phyloP scores from a whole-genome alignment of 2,113 vertebrate species.

The Nothobranchius kuhntae region DNA sequence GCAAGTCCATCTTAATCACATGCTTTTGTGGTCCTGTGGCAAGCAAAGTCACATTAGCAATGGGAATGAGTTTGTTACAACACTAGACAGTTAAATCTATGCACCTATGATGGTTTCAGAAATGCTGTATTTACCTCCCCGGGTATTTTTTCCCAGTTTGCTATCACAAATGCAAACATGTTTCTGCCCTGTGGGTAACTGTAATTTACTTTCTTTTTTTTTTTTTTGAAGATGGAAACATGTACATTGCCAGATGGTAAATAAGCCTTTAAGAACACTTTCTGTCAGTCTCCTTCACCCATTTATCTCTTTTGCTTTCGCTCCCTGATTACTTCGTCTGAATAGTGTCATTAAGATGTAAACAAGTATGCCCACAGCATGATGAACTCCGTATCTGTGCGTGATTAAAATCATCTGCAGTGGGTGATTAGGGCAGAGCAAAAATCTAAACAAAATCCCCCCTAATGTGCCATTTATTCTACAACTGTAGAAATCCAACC shows the following conservation, averaged over 20 bases:
- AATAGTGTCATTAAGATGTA: conserved; percentile 22
- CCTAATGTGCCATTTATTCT: neutral
- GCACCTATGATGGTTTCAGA: neutral
- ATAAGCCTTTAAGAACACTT: neutral
- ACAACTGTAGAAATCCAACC: neutral
- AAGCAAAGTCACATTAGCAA: conserved; percentile 64
- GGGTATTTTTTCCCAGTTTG: no score
- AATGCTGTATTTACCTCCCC: conserved; percentile 5
- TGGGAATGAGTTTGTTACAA: conserved; percentile 28
- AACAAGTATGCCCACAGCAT: conserved; percentile 13
- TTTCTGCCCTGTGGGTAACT: neutral
- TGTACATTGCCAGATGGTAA: neutral
- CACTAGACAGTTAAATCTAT: conserved; percentile 22
- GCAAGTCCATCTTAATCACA: conserved; percentile 66
- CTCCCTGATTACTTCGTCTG: conserved; percentile 6
- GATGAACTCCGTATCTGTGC: conserved; percentile 13
- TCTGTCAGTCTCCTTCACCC: neutral
- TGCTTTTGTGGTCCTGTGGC: conserved; percentile 44
- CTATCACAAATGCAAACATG: neutral
- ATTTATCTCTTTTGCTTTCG: conserved; percentile 17
- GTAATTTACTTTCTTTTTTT: no score
- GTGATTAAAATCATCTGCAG: conserved; percentile 25
- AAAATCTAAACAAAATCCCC: conserved; percentile 5
- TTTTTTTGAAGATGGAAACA: neutral
- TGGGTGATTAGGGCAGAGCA: conserved; percentile 7